Evolutionary conservation across 2,888 invertebrate genomes (phyloP), one percentile per base, ranked within the genome.

Genomic region (Ptilodon capucinus): DNA sequence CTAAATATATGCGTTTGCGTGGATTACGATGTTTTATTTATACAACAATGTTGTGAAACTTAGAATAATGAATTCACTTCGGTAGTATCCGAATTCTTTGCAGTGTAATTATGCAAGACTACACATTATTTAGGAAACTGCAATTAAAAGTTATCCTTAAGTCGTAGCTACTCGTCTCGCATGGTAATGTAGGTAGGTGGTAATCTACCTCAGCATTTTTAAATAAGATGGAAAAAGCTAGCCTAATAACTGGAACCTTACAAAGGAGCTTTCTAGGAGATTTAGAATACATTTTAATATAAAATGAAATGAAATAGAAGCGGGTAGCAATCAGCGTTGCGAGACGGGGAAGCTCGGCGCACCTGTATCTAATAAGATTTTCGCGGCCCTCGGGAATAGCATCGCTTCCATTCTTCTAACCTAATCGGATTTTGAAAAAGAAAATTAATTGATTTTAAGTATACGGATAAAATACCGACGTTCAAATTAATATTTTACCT

Each of bases 1-100:
- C 86, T 79, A 87, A 87, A 89, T 87, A 87, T 78, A 89, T 79
- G 81, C 83, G 88, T 90, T 90, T 90, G 85, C 89, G 78, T 84
- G 84, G 74, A 86, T 46, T 63, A 19, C 7, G 45, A 63, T 71
- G 73, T 88, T 87, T 89, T 64, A 82, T 83, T 86, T 65, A 17
- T 25, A 42, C 28, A 46, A 25, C 48, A 46, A 40, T 28, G 34
- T 34, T 13, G 8, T n/a, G n/a, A n/a, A n/a, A n/a, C n/a, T n/a
- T n/a, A n/a, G n/a, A n/a, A n/a, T n/a, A n/a, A n/a, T n/a, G n/a
- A n/a, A n/a, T n/a, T n/a, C n/a, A n/a, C n/a, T n/a, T n/a, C n/a
- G n/a, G n/a, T n/a, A n/a, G n/a, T n/a, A n/a, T n/a, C n/a, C n/a
- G n/a, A n/a, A n/a, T n/a, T n/a, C n/a, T n/a, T n/a, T n/a, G n/a